Percentiles rank a stretch among this genome's conserved stretches.
phyloP scores from a whole-genome alignment of 2,113 vertebrate genomes.

The Hemiscyllium ocellatum region DNA sequence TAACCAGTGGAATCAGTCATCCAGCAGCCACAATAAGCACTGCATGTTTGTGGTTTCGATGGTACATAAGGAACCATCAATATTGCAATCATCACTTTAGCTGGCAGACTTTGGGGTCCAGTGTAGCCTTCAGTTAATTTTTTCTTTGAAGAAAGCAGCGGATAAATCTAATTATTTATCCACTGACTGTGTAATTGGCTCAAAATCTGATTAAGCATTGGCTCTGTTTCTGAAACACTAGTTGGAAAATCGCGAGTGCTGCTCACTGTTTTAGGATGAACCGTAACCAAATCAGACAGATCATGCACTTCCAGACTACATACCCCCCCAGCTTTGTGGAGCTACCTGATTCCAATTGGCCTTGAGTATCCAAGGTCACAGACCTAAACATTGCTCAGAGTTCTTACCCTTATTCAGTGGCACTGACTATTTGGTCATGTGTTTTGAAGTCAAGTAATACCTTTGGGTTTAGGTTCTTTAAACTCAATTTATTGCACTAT shows the following conservation, averaged over 20 bases:
- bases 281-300: not conserved
- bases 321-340: not conserved
- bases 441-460: too few species aligned
- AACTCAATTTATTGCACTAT: too few species aligned
- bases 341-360: not conserved
- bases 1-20: not conserved
- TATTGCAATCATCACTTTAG: not conserved
- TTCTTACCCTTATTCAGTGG: not conserved
- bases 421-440: too few species aligned
- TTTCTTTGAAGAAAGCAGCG: not conserved
- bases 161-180: not conserved
- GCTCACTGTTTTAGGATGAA: not conserved
- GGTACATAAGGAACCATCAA: not conserved
- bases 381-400: not conserved
- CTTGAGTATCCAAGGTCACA: not conserved
- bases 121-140: not conserved
- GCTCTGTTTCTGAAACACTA: not conserved
- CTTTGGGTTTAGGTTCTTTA: too few species aligned
- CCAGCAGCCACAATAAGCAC: not conserved
- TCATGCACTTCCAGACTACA: accelerated
- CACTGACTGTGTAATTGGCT: not conserved
- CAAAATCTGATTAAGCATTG: not conserved
- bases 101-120: not conserved
- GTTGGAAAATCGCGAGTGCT: not conserved
- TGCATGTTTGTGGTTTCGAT: not conserved